Evolutionary conservation across 2,797 vertebrate species (phyloP).

Genomic region (Hypotaenidia okinawae): DNA sequence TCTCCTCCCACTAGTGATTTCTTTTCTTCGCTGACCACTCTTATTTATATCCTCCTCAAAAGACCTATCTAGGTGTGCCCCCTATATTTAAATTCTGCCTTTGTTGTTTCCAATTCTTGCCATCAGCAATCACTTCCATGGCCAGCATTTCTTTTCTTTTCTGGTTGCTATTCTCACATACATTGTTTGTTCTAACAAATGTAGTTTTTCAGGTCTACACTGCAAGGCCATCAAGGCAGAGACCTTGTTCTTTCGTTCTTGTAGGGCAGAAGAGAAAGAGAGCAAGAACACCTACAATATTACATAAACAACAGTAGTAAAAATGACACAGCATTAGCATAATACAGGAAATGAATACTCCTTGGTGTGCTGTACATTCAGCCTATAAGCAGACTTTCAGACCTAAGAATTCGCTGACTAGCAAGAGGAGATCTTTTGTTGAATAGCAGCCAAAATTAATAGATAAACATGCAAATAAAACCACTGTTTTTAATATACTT

Average conservation of each 20-base stretch:
- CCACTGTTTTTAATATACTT: neutral
- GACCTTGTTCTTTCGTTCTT: neutral
- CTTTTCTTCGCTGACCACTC: neutral
- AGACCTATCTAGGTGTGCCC: neutral
- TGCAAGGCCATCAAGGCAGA: neutral
- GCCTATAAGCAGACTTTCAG: slow-evolving; percentile 1
- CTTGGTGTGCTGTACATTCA: slow-evolving; percentile 31
- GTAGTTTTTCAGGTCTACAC: neutral
- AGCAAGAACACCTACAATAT: neutral
- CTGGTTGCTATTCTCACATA: neutral
- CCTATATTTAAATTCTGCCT: neutral
- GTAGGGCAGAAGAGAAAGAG: neutral
- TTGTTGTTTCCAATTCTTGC: neutral
- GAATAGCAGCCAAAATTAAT: slow-evolving; percentile 29
- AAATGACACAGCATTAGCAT: slow-evolving; percentile 13
- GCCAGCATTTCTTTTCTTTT: neutral
- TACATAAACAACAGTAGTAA: slow-evolving; percentile 41
- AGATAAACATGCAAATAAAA: slow-evolving; percentile 22
- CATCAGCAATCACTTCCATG: neutral
- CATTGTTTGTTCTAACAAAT: neutral
- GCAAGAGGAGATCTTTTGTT: neutral
- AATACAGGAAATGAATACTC: slow-evolving; percentile 24
- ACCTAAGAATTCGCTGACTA: neutral
- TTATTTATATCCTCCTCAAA: neutral
- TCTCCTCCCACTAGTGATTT: neutral